Evolutionary conservation across 2,113 vertebrate genomes (phyloP).

Genomic region (Equus przewalskii): DNA sequence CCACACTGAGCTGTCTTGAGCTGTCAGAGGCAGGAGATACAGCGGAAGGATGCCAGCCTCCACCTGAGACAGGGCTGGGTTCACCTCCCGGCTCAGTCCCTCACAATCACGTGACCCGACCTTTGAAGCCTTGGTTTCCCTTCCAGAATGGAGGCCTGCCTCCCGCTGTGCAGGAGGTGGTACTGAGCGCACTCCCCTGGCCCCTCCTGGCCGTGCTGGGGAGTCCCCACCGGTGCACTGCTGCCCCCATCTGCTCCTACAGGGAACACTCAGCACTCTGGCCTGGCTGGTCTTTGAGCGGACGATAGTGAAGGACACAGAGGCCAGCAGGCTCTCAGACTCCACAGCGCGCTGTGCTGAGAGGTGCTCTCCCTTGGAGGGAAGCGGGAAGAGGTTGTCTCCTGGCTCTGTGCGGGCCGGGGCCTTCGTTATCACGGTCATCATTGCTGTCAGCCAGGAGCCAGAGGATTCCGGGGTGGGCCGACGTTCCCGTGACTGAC

Average conservation of each 20-base stretch:
- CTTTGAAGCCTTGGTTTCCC: background rate
- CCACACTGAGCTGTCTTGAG: rapidly evolving
- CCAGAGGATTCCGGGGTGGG: background rate
- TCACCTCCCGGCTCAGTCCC: background rate
- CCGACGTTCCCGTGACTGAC: rapidly evolving
- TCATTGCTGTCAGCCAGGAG: rapidly evolving
- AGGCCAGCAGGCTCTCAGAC: conserved; percentile 92
- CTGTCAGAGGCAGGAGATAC: background rate
- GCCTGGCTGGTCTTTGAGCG: conserved; percentile 96
- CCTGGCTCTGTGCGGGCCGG: rapidly evolving
- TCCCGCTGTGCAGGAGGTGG: background rate
- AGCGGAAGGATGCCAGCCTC: rapidly evolving
- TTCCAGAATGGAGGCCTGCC: background rate
- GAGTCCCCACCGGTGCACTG: background rate
- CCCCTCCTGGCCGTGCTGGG: too few relatives aligned
- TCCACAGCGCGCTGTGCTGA: conserved; percentile 95
- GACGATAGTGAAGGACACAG: conserved; percentile 94
- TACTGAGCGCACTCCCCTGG: too few relatives aligned
- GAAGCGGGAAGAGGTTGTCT: rapidly evolving
- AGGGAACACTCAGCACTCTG: conserved; percentile 98
- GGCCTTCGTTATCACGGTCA: background rate
- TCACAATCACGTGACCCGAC: rapidly evolving
- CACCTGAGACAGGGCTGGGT: background rate
- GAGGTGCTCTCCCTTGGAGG: background rate
- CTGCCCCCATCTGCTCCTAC: conserved; percentile 22